Evolutionary conservation across 1,140 invertebrate species (phyloP).

Genomic region (Drosophila navojoa): DNA sequence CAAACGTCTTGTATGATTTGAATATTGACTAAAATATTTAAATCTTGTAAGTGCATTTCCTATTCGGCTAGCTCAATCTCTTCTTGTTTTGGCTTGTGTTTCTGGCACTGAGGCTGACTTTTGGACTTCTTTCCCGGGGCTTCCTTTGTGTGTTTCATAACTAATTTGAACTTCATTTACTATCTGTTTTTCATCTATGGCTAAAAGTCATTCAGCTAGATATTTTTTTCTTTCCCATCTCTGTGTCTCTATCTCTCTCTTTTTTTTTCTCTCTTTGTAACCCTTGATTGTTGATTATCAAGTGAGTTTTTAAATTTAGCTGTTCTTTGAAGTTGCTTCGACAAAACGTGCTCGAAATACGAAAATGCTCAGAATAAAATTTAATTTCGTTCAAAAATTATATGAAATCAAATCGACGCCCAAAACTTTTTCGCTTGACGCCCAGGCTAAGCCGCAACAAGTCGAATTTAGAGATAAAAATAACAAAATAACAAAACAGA

Average conservation of each 20-base stretch:
- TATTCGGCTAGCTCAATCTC: not conserved
- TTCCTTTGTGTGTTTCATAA: conserved; percentile 64
- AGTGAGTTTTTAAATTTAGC: conserved; percentile 15
- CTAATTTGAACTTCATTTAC: conserved; percentile 78
- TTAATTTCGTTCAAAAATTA: conserved; percentile 67
- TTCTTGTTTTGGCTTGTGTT: conserved; percentile 57
- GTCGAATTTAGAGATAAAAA: conserved; percentile 51
- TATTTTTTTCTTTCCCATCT: not conserved
- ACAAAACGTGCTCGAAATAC: conserved; percentile 44
- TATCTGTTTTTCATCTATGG: conserved; percentile 59
- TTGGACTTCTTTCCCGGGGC: conserved; percentile 40
- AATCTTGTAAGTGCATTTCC: conserved; percentile 3
- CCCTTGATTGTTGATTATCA: conserved; percentile 18
- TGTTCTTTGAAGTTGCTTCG: conserved; percentile 4
- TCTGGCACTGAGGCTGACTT: conserved; percentile 28
- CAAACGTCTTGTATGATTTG: too few relatives aligned
- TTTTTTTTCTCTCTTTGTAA: not conserved
- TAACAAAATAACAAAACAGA: not conserved
- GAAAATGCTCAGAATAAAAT: conserved; percentile 41
- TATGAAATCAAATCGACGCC: conserved; percentile 57
- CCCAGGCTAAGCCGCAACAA: conserved; percentile 56
- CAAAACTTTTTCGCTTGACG: conserved; percentile 29
- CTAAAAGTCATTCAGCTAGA: conserved; percentile 8
- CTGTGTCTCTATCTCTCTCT: not conserved
- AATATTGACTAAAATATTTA: too few relatives aligned